phyloP scores from a whole-genome alignment of 2,888 invertebrate species.

The Eurytoma adleriae region DNA sequence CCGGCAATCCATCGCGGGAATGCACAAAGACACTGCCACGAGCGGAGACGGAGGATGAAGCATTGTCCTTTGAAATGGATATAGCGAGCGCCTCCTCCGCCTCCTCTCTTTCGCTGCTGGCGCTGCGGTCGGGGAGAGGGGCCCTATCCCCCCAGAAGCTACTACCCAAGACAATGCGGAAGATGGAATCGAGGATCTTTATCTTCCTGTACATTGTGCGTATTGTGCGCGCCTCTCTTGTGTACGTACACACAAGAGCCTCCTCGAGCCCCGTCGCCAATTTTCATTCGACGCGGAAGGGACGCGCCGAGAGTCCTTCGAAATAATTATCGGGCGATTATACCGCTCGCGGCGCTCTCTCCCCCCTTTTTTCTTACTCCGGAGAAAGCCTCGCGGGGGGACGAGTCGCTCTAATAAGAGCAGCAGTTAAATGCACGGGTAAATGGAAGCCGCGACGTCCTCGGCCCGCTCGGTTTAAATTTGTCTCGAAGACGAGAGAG shows the following conservation, averaged over 20 bases:
- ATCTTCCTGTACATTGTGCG: conserved; percentile 56
- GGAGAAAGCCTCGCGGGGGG: background rate
- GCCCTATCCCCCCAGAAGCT: conserved; percentile 59
- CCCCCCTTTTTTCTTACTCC: background rate
- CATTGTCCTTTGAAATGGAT: conserved; percentile 65
- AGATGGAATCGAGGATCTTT: conserved; percentile 62
- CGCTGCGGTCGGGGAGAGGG: conserved; percentile 24
- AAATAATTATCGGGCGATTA: conserved; percentile 49
- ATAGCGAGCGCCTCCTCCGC: conserved; percentile 28
- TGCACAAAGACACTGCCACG: conserved; percentile 65
- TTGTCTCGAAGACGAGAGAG: conserved; percentile 38
- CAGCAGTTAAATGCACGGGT: conserved; percentile 25
- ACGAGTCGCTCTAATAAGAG: conserved; percentile 20
- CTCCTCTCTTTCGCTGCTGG: background rate
- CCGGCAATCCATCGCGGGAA: conserved; percentile 64
- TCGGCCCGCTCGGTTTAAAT: conserved; percentile 45
- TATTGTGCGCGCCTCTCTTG: conserved; percentile 31
- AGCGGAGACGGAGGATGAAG: conserved; percentile 60
- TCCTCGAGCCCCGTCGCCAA: conserved; percentile 12
- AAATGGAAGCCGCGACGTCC: conserved; percentile 41
- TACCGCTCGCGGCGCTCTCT: background rate
- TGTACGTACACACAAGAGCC: background rate
- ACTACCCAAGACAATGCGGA: conserved; percentile 61
- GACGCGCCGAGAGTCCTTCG: conserved; percentile 11
- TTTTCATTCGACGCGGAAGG: conserved; percentile 27